A percentile compares a stretch with the other conserved stretches of the same genome.
Evolutionary conservation across 2,888 invertebrate species (phyloP).

Genomic region (Apamea epomidion): DNA sequence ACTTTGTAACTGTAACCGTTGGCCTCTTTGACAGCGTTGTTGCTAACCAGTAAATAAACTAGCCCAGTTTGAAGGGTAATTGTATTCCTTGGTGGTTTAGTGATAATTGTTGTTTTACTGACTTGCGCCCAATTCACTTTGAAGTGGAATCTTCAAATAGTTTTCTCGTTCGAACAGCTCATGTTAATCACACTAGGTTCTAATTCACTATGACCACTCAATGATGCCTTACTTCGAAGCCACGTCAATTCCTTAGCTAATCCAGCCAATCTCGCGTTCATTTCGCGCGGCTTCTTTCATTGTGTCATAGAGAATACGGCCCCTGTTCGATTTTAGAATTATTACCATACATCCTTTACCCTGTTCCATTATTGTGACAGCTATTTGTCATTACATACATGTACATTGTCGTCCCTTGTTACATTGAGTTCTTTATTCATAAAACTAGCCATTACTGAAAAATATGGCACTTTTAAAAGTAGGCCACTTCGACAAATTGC

Average conservation of each 20-base stretch:
- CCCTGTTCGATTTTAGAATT: background rate
- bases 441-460: background rate
- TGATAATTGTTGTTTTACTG: conserved; percentile 53
- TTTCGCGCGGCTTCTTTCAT: background rate
- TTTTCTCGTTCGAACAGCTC: background rate
- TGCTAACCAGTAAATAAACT: conserved; percentile 61
- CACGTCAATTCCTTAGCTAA: background rate
- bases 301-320: background rate
- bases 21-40: conserved; percentile 51
- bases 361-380: too few species aligned
- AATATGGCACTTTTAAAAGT: conserved; percentile 11
- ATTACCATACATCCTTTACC: background rate
- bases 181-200: background rate
- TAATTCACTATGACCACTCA: background rate
- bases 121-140: conserved; percentile 40
- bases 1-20: conserved; percentile 60
- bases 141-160: conserved; percentile 6
- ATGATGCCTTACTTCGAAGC: background rate
- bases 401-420: background rate
- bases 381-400: too few species aligned
- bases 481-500: conserved; percentile 29
- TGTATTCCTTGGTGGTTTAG: conserved; percentile 49
- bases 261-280: background rate
- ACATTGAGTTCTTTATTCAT: background rate
- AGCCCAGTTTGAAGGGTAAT: conserved; percentile 57